Evolutionary conservation across 2,797 vertebrate genomes (phyloP).

Genomic region (Enteromius unitaeniatus): DNA sequence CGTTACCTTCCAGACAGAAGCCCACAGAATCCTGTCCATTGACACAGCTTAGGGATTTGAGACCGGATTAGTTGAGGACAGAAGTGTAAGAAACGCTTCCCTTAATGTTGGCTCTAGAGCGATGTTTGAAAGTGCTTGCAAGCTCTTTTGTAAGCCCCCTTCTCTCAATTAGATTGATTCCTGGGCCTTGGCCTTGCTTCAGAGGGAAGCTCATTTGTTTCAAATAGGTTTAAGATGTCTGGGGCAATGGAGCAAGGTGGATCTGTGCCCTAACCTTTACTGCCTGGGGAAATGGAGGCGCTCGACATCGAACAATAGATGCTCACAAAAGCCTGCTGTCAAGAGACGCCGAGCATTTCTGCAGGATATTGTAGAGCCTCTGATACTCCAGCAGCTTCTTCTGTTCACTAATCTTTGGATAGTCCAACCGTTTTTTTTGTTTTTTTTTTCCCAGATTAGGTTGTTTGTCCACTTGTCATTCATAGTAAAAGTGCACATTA

Average conservation of each 20-base stretch:
- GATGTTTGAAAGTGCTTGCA: slow-evolving; percentile 67
- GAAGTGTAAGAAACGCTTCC: slow-evolving; percentile 59
- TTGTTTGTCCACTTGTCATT: not conserved
- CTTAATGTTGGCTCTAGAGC: slow-evolving; percentile 70
- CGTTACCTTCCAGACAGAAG: slow-evolving; percentile 75
- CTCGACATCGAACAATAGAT: slow-evolving; percentile 36
- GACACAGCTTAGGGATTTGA: slow-evolving; percentile 71
- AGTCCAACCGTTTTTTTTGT: not conserved
- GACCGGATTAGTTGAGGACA: slow-evolving; percentile 65
- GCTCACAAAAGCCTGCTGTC: slow-evolving; percentile 23
- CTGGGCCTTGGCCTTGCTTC: slow-evolving; percentile 68
- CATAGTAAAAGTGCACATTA: not conserved
- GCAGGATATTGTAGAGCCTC: not conserved
- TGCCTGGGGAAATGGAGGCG: slow-evolving; percentile 28
- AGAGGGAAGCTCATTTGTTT: slow-evolving; percentile 58
- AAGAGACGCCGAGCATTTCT: not conserved
- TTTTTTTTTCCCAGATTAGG: not conserved
- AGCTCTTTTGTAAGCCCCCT: slow-evolving; percentile 69
- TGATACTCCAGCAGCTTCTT: not conserved
- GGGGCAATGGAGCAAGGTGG: slow-evolving; percentile 44
- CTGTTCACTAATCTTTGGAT: not conserved
- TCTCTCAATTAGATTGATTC: slow-evolving; percentile 75
- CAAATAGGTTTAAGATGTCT: slow-evolving; percentile 54
- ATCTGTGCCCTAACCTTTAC: slow-evolving; percentile 40
- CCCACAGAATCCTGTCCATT: slow-evolving; percentile 70